Evolutionary conservation across 92 coral and sea anemone genomes (phyloP), one percentile per base, ranked within the genome.

Genomic region (Palythoa heliodiscus): DNA sequence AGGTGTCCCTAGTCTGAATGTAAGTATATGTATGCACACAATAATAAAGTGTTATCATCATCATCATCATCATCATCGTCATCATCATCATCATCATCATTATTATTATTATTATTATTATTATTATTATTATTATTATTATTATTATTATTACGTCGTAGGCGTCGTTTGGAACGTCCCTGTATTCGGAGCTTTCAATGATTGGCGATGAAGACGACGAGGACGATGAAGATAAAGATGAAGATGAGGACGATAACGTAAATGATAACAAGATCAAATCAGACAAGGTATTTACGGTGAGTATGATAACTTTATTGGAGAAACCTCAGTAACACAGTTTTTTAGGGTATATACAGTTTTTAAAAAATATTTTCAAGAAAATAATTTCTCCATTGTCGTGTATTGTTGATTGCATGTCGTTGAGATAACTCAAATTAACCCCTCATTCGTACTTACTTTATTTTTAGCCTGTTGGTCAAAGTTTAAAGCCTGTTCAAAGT

Each of bases 131-230:
- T 43, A 43, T 43, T 43, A 43, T 43, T 43, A 43, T 43, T 43
- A 43, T 43, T 7, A 43, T 43, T 7, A 43, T 43, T 43, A 43
- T 3, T 3, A 43, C 3, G n/a, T 16, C 64, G 0, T 84, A 94
- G 98, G 91, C 98, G 40, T 94, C 98, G 10, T 66, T 94, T 84
- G 98, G 96, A 37, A 92, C 98, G n/a, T 95, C 99, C 7, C 70
- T 96, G 29, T 96, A 94, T 91, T 94, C 97, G 54, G 99, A 96
- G 64, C 82, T 96, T 11, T 96, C 94, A 14, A 84, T 91, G 87
- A 72, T 87, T 23, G 99, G 90, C 72, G 88, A 83, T 66, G 92
- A 85, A 9, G 93, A 85, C 13, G 47, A 73, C 16, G 38, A 12
- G 25, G 78, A 87, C 53, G 50, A 79, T 52, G 29, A 75, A 29